Conservation (phyloP, 2,797 vertebrate genomes). For the Corythornis leucogaster region DNA sequence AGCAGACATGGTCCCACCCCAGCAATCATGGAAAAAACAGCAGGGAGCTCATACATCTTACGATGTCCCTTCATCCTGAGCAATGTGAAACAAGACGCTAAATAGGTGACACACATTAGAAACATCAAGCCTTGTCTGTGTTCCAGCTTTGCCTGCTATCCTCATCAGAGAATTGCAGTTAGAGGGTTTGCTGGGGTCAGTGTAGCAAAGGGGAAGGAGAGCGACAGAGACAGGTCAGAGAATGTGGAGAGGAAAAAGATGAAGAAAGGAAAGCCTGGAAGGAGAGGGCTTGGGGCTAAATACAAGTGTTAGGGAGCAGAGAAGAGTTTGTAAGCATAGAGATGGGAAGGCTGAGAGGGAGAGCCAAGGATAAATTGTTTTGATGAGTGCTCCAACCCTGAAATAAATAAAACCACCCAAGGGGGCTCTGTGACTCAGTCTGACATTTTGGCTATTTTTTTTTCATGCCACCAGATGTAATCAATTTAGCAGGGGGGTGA, state of each 20-base stretch:
- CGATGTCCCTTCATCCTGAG: background rate
- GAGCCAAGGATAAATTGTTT: constrained; percentile 69
- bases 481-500: constrained; percentile 42
- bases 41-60: background rate
- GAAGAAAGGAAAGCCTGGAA: background rate
- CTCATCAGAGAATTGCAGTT: background rate
- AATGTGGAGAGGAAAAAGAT: background rate
- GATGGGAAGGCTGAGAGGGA: constrained; percentile 37
- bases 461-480: constrained; percentile 68
- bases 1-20: background rate
- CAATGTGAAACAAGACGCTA: background rate
- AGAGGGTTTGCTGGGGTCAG: background rate
- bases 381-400: constrained; percentile 63
- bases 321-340: background rate
- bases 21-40: background rate
- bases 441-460: constrained; percentile 67
- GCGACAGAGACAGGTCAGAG: background rate
- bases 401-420: constrained; percentile 71
- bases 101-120: background rate
- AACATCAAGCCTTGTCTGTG: background rate
- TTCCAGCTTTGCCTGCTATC: background rate
- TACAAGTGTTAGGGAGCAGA: background rate
- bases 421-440: constrained; percentile 70
- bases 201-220: background rate
- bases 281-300: background rate